These are phyloP conservation scores for Meloidogyne floridensis DNA, from an alignment of 1,140 invertebrate genomes.

Conservation along the genomic window DNA sequence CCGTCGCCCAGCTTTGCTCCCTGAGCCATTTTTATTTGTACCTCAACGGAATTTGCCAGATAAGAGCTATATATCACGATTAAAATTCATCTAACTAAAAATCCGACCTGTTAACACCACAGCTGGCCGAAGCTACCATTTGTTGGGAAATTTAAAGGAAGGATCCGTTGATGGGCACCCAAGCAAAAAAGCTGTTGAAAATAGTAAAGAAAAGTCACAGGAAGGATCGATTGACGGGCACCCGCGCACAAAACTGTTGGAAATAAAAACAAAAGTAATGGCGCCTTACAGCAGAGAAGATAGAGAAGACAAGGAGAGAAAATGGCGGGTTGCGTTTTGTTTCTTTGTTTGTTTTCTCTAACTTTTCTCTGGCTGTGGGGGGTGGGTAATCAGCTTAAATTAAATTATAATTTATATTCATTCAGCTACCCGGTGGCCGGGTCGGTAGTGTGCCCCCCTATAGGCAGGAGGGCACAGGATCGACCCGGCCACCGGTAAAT, in stretches of 20 bases:
- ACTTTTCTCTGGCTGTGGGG: too few relatives aligned
- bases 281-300: too few relatives aligned
- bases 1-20: constrained; percentile 94
- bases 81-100: not conserved
- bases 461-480: too few relatives aligned
- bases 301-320: too few relatives aligned
- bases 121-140: constrained; percentile 92
- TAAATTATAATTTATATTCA: too few relatives aligned
- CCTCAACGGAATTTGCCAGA: constrained; percentile 89
- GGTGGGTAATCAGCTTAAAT: too few relatives aligned
- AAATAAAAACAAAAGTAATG: constrained; percentile 76
- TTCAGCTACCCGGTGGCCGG: too few relatives aligned
- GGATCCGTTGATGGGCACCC: too few relatives aligned
- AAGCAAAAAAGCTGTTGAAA: not conserved
- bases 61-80: constrained; percentile 74
- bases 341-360: too few relatives aligned
- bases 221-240: constrained; percentile 71
- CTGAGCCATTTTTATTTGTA: constrained; percentile 99
- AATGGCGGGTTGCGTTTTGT: too few relatives aligned
- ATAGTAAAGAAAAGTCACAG: not conserved
- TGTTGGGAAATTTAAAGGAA: constrained; percentile 6
- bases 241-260: constrained; percentile 98
- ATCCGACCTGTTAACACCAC: constrained; percentile 80
- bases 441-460: too few relatives aligned
- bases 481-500: too few relatives aligned